These are phyloP conservation scores for Pollenia amentaria DNA, from an alignment of 2,888 invertebrate genomes.

Conservation along the genomic window DNA sequence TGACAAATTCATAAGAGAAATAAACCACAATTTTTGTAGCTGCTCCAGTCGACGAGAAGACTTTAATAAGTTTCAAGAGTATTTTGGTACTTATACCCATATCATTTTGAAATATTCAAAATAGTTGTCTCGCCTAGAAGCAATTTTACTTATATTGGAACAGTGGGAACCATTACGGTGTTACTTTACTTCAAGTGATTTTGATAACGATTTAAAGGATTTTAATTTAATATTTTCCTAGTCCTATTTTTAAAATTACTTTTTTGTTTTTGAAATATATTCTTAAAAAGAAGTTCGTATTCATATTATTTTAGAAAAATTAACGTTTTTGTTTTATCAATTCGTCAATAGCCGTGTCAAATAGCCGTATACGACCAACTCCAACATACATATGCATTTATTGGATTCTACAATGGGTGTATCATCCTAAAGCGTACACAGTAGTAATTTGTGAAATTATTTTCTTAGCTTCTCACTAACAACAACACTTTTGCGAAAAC, in stretches of 20 bases:
- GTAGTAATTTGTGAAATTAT: conserved; percentile 66
- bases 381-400: neutral
- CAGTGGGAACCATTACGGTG: conserved; percentile 15
- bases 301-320: too few relatives aligned
- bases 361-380: neutral
- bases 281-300: neutral
- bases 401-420: conserved; percentile 34
- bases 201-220: neutral
- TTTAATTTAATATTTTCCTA: neutral
- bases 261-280: conserved; percentile 22
- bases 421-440: conserved; percentile 34
- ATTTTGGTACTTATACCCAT: too few relatives aligned
- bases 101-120: too few relatives aligned
- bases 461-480: conserved; percentile 47
- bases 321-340: conserved; percentile 6
- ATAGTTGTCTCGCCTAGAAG: too few relatives aligned
- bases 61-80: too few relatives aligned
- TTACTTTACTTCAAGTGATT: conserved; percentile 14
- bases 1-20: conserved; percentile 21
- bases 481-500: conserved; percentile 28
- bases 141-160: conserved; percentile 32
- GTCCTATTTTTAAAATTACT: conserved; percentile 4
- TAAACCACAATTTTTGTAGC: conserved; percentile 22
- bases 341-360: neutral
- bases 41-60: too few relatives aligned